phyloP scores from a whole-genome alignment of 2,888 invertebrate genomes.

The Cheilosia scutellata region DNA sequence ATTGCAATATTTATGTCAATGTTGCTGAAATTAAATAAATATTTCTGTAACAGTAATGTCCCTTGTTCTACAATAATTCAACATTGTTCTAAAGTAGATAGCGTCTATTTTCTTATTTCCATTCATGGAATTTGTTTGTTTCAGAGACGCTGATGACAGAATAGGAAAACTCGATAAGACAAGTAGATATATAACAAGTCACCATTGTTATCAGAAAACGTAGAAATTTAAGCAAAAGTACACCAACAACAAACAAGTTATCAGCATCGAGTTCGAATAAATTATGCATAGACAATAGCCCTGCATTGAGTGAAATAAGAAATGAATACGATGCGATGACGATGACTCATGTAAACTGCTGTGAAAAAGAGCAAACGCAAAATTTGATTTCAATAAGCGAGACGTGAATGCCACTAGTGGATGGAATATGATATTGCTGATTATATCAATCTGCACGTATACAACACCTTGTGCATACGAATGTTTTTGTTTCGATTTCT shows the following conservation, averaged over 20 bases:
- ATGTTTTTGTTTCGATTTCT: conserved; percentile 22
- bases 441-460: conserved; percentile 26
- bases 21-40: conserved; percentile 32
- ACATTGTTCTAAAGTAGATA: too few relatives aligned
- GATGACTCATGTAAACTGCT: conserved; percentile 58
- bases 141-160: background rate
- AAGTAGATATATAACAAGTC: conserved; percentile 24
- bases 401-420: background rate
- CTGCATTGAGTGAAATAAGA: conserved; percentile 64
- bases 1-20: conserved; percentile 59
- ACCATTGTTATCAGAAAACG: conserved; percentile 50
- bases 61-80: conserved; percentile 30
- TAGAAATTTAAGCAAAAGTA: conserved; percentile 7
- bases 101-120: background rate
- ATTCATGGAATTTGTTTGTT: background rate
- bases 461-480: background rate
- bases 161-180: conserved; percentile 28
- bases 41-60: conserved; percentile 29
- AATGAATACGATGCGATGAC: conserved; percentile 39
- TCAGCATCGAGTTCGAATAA: conserved; percentile 5
- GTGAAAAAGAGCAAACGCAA: conserved; percentile 10
- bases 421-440: conserved; percentile 47
- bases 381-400: conserved; percentile 16
- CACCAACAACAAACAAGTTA: conserved; percentile 16
- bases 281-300: conserved; percentile 50